phyloP scores from a whole-genome alignment of 2,888 invertebrate species.

The Eupithecia centaureata region DNA sequence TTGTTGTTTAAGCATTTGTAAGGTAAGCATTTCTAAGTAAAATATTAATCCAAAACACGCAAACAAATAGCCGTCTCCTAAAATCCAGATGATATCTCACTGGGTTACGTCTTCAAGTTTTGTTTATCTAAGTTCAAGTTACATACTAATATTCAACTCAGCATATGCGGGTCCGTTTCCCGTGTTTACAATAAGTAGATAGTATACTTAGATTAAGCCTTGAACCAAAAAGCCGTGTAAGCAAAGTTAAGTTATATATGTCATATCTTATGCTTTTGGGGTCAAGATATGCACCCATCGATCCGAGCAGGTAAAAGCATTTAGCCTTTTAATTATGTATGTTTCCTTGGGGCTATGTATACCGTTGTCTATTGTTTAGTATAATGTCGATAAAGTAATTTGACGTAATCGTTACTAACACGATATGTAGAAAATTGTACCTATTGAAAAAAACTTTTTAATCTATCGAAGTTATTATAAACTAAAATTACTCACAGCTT shows the following conservation, averaged over 20 bases:
- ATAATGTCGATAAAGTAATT: background rate
- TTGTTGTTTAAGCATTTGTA: background rate
- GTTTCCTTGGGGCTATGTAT: background rate
- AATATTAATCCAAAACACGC: background rate
- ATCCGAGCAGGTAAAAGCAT: conserved; percentile 18
- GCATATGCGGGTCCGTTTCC: conserved; percentile 8
- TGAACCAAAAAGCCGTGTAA: background rate
- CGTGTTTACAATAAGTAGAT: background rate
- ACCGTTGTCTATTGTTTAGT: background rate
- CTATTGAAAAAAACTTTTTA: too few species aligned
- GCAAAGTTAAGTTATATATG: background rate
- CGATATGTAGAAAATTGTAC: too few species aligned
- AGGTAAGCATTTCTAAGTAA: background rate
- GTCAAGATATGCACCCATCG: conserved; percentile 5
- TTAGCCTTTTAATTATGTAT: conserved; percentile 28
- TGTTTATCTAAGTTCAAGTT: conserved; percentile 20
- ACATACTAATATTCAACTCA: conserved; percentile 3
- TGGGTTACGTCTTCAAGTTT: conserved; percentile 14
- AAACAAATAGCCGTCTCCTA: background rate
- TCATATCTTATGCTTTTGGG: background rate
- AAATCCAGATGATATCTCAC: background rate
- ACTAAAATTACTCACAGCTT: background rate
- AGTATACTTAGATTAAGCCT: background rate
- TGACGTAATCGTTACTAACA: background rate
- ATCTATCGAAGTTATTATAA: background rate